Evolutionary conservation across 92 coral and sea anemone genomes (phyloP), one percentile per base, ranked within the genome.

Genomic region (Desmophyllum pertusum): DNA sequence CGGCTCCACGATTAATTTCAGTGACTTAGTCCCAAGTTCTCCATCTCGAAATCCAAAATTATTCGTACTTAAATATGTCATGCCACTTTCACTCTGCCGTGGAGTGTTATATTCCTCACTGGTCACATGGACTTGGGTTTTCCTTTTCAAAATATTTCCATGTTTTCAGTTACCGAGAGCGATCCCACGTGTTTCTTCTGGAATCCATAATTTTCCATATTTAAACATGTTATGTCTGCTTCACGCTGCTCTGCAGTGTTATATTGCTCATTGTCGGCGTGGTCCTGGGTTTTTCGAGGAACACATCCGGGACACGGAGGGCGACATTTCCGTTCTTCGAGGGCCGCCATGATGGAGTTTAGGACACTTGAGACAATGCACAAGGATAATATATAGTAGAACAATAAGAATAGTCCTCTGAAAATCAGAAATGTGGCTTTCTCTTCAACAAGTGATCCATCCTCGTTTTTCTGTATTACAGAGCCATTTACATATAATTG

Each of bases 301-400:
- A 87, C 1, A n/a, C 50, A 29, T 80, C 63, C 51, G 5, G 50
- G 53, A 37, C 78, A 39, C 30, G 15, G 8, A 23, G 52, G 52
- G 37, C 39, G 64, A 4, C 39, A 74, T 5, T 52, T 83, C 2
- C 73, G 69, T 59, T 50, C 72, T 15, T 87, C 90, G 25, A 87
- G 7, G 18, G 86, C 80, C 4, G 23, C 42, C 39, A 70, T 41
- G 79, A 81, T 64, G 66, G 90, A 73, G 45, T 80, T 87, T n/a
- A 87, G 33, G 2, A 81, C 86, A 63, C 86, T 74, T 3, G 90
- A 61, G 45, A 87, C 85, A 9, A 87, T 69, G 35, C 91, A 87
- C 81, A 84, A 40, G 7, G 51, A 51, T 6, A 84, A 10, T 27
- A 77, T 35, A 35, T 29, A 45, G 25, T 15, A 41, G 25, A 18